Evolutionary conservation across 2,888 invertebrate species (phyloP), one percentile per base, ranked within the genome.

Genomic region (Cephus nigrinus): DNA sequence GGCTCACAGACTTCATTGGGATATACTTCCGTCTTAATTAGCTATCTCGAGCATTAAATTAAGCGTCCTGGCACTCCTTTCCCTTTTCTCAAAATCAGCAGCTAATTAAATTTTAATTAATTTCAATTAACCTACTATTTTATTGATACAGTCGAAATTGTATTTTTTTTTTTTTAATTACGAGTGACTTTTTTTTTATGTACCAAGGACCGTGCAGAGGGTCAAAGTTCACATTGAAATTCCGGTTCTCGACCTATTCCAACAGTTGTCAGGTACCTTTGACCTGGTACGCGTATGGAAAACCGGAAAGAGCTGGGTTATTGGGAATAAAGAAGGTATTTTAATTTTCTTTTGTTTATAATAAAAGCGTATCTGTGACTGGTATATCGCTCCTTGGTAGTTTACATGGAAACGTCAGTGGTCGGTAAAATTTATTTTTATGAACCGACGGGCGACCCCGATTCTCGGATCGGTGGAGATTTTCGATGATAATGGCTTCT

Each of bases 1-100:
- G 79, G 75, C 78, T 81, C 81, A 79, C 81, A 80, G 80, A 82
- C 85, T 81, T 77, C 79, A 82, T 83, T 85, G 23, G 23, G 55
- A 23, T 9, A 23, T 1, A 55, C 55, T 55, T 55, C 23, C 15
- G 23, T 55, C 23, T 55, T 55, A 55, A 55, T 55, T 55, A 55
- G 55, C 1, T 55, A 55, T 55, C 55, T 23, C 55, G 9, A 55
- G 55, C 23, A 23, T 2, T 9, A 9, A 55, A 55, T 55, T 23
- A 55, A 23, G 55, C 55, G 40, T 40, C 4, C 15, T 12, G 40
- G 12, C 55, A 55, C n/a, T 75, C 32, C 68, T 74, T 73, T 76
- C 35, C 75, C 71, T 72, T 76, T 35, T 30, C 15, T 55, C 23
- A 3, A 23, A 55, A 55, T 55, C 23, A 55, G 23, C 23, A 2